Conservation (phyloP, 2,113 vertebrate genomes). For the Nycticorax nycticorax region DNA sequence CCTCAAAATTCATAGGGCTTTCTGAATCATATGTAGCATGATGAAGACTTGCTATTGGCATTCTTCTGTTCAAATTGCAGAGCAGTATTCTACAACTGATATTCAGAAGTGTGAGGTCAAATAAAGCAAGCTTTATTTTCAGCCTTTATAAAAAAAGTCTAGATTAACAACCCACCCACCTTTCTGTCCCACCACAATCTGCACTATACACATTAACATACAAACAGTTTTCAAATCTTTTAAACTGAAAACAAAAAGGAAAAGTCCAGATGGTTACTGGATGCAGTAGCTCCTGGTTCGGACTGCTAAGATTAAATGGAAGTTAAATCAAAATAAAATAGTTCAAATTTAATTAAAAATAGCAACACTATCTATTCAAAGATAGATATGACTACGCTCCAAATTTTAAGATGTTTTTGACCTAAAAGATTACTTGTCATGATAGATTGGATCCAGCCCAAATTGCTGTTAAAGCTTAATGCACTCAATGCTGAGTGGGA, state of each 20-base stretch:
- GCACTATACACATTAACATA: neutral
- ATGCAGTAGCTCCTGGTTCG: neutral
- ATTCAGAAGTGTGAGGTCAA: neutral
- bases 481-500: neutral
- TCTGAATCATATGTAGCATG: neutral
- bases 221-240: neutral
- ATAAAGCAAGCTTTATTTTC: neutral
- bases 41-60: neutral
- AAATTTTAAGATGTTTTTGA: neutral
- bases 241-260: neutral
- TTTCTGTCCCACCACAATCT: neutral
- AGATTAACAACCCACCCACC: neutral
- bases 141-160: neutral
- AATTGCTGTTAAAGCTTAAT: neutral
- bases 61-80: neutral
- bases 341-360: neutral
- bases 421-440: neutral
- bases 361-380: neutral
- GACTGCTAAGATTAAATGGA: neutral
- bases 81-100: neutral
- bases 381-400: neutral
- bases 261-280: neutral
- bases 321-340: conserved; percentile 7
- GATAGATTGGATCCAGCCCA: neutral
- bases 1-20: neutral